Conservation (phyloP, 1,140 invertebrate genomes). For the Thrips palmi region DNA sequence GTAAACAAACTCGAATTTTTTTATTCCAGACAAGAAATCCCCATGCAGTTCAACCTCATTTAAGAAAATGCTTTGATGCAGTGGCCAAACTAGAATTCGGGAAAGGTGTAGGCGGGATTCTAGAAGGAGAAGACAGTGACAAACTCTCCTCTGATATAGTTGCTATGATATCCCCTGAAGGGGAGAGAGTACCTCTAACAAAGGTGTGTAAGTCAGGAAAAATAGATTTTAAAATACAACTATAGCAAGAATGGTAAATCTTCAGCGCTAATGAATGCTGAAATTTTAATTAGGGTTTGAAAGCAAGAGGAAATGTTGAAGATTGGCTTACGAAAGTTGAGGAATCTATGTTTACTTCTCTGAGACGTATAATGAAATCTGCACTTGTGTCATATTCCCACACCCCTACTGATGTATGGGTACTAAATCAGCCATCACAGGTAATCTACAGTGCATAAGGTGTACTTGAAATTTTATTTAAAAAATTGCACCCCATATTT, state of each 20-base stretch:
- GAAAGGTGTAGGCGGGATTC: conserved; percentile 16
- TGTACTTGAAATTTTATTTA: no score
- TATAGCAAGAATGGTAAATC: no score
- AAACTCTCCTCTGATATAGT: conserved; percentile 55
- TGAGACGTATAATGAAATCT: conserved; percentile 51
- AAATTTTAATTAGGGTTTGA: conserved; percentile 37
- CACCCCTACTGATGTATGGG: conserved; percentile 37
- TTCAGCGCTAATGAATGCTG: conserved; percentile 4
- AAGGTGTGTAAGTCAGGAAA: conserved; percentile 29
- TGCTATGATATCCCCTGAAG: conserved; percentile 73
- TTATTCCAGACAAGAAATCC: conserved; percentile 55
- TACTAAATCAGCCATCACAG: conserved; percentile 36
- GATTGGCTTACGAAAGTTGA: conserved; percentile 79
- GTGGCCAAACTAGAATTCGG: conserved; percentile 31
- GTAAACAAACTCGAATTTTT: neutral
- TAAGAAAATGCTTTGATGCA: conserved; percentile 79
- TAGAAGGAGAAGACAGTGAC: no score
- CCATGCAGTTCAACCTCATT: conserved; percentile 69
- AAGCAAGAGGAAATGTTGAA: conserved; percentile 72
- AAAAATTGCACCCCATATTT: no score
- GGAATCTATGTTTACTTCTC: conserved; percentile 57
- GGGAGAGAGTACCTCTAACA: conserved; percentile 52
- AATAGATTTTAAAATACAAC: neutral
- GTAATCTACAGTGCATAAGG: no score
- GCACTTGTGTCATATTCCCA: conserved; percentile 41